Percentiles rank a stretch among this genome's conserved stretches.
Conservation (phyloP, 2,888 invertebrate species). For the Mactromeris polynyma region DNA sequence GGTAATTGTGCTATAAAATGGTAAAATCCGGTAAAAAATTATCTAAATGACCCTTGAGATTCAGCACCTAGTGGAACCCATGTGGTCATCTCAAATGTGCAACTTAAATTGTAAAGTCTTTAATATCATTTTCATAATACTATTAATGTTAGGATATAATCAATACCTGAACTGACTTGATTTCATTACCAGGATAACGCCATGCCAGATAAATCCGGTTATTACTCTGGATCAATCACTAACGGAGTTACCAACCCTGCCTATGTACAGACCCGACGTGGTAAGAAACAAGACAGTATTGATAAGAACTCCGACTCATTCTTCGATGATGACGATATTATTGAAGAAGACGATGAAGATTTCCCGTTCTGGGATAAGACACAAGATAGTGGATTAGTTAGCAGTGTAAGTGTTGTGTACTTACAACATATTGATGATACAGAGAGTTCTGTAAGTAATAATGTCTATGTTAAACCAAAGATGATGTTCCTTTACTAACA, state of each 20-base stretch:
- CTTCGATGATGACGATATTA: slow-evolving; percentile 70
- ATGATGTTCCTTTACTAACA: neutral
- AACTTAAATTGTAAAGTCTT: too few species aligned
- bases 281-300: slow-evolving; percentile 31
- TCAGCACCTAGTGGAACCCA: too few species aligned
- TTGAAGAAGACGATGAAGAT: slow-evolving; percentile 74
- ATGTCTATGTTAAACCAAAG: neutral
- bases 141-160: too few species aligned
- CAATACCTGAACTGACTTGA: neutral
- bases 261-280: slow-evolving; percentile 66
- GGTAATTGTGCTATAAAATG: too few species aligned
- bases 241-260: slow-evolving; percentile 82
- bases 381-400: slow-evolving; percentile 83
- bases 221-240: slow-evolving; percentile 58
- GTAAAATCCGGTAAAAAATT: too few species aligned
- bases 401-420: slow-evolving; percentile 59
- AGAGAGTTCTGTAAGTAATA: neutral
- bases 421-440: neutral
- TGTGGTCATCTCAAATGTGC: too few species aligned
- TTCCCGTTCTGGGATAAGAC: slow-evolving; percentile 77
- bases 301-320: slow-evolving; percentile 59
- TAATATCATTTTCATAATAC: too few species aligned
- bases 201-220: slow-evolving; percentile 50
- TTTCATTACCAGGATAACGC: neutral
- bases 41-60: too few species aligned